A percentile compares a stretch with the other conserved stretches of the same genome.
phyloP scores from a whole-genome alignment of 2,888 invertebrate species.

The Hirtodrosophila alboralis region DNA sequence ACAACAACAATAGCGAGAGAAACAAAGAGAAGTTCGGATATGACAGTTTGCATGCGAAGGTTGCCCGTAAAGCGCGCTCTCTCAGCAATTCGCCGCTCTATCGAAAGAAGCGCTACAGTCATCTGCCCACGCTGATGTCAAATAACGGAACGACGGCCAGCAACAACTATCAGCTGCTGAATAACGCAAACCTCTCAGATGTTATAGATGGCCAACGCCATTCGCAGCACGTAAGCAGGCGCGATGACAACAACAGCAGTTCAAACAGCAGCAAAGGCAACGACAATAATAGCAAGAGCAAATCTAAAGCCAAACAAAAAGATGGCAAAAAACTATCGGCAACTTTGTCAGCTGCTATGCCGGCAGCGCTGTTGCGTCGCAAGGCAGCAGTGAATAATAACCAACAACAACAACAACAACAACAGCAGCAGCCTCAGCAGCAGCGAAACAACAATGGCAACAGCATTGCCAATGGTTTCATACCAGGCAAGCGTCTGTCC shows the following conservation, averaged over 20 bases:
- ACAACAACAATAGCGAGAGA: conserved; percentile 41
- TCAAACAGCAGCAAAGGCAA: conserved; percentile 17
- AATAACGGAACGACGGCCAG: conserved; percentile 58
- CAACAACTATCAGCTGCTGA: conserved; percentile 68
- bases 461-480: conserved; percentile 76
- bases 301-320: conserved; percentile 58
- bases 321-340: conserved; percentile 65
- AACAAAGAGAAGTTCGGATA: conserved; percentile 25
- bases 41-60: conserved; percentile 57
- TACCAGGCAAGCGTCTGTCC: conserved; percentile 65
- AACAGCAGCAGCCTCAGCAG: conserved; percentile 33
- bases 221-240: conserved; percentile 80
- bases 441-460: conserved; percentile 41
- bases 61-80: conserved; percentile 79
- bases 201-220: conserved; percentile 69
- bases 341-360: conserved; percentile 67
- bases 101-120: conserved; percentile 77
- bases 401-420: conserved; percentile 41
- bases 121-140: conserved; percentile 72
- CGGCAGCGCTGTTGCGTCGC: conserved; percentile 64
- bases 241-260: conserved; percentile 56
- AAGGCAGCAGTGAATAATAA: conserved; percentile 44
- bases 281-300: conserved; percentile 27
- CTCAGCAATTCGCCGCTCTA: conserved; percentile 82
- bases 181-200: conserved; percentile 65